Evolutionary conservation across 2,113 vertebrate species (phyloP), one percentile per base, ranked within the genome.

Genomic region (Silurus glanis): DNA sequence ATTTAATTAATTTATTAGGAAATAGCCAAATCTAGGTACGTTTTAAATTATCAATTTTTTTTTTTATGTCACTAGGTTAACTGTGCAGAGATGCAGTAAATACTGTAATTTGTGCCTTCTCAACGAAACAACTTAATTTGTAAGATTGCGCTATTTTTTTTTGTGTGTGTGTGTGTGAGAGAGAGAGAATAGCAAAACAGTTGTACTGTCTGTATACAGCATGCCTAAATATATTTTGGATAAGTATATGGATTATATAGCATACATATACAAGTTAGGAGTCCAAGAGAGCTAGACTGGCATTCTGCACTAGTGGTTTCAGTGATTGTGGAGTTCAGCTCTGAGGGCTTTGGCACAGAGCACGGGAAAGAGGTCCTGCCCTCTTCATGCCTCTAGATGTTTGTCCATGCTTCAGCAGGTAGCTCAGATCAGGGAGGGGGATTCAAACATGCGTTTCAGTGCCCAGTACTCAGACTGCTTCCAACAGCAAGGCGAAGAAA

Each of bases 201-300:
- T 80, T 85, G 86, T 89, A 88, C 87, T 83, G 84, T 91, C 90
- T 85, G 91, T 90, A 83, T 76, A 85, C 83, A 88, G 90, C 95
- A 95, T 95, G 94, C 94, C 58, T 94, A 94, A 91, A 94, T 94
- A 93, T 37, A 37, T 37, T 93, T 89, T 92, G 92, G 91, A 92
- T 93, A 94, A 93, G 92, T 90, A 91, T 93, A 87, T 72, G 82
- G 89, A 90, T 37, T 88, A 92, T 89, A 93, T 85, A 88, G 87
- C 84, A 89, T 89, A 86, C 78, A 74, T 84, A 86, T 85, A 88
- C 69, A 74, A 81, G 74, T 83, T 80, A 58, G 25, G 21, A 86
- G 72, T 82, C 82, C 71, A 78, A 61, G 62, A 83, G 37, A 17
- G 28, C 55, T 51, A 56, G 37, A 25, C 56, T 85, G 80, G 55